Evolutionary conservation across 2,888 invertebrate species (phyloP).

Genomic region (Lordiphosa fenestrarum): DNA sequence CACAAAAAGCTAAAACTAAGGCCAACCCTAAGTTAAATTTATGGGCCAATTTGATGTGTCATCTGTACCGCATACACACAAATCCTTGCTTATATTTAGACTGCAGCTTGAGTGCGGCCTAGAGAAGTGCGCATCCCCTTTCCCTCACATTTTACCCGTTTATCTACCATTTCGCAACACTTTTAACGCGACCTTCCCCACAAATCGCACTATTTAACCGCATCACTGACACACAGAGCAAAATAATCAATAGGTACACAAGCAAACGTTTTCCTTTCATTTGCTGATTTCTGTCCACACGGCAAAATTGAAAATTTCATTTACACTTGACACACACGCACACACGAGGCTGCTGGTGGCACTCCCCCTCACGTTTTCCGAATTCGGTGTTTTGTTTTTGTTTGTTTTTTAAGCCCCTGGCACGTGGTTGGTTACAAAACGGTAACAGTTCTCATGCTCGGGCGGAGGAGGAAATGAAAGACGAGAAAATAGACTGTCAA

Average conservation of each 20-base stretch:
- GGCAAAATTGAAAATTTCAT: constrained; percentile 63
- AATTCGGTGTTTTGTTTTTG: constrained; percentile 15
- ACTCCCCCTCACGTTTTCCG: constrained; percentile 8
- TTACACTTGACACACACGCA: constrained; percentile 64
- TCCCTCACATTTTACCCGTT: not conserved
- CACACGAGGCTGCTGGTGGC: constrained; percentile 1
- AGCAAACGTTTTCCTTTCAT: constrained; percentile 38
- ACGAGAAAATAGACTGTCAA: constrained; percentile 4
- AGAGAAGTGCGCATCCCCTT: constrained; percentile 16
- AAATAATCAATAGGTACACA: constrained; percentile 58
- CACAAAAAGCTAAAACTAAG: too few species aligned
- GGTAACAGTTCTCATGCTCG: constrained; percentile 23
- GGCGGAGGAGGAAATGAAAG: not conserved
- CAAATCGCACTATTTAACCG: constrained; percentile 37
- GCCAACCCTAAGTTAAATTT: too few species aligned
- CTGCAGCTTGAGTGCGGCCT: constrained; percentile 23
- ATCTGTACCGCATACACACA: constrained; percentile 5
- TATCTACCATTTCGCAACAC: constrained; percentile 37
- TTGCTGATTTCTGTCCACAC: constrained; percentile 48
- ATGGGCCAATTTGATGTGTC: constrained; percentile 1
- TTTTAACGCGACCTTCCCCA: constrained; percentile 44
- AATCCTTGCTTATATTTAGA: constrained; percentile 39
- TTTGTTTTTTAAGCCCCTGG: constrained; percentile 17
- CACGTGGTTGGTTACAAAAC: constrained; percentile 34
- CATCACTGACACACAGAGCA: constrained; percentile 16